Percentiles rank a stretch among this genome's conserved stretches.
These are phyloP conservation scores for Geophilus truncorum DNA, from an alignment of 2,888 invertebrate genomes.

Conservation along the genomic window DNA sequence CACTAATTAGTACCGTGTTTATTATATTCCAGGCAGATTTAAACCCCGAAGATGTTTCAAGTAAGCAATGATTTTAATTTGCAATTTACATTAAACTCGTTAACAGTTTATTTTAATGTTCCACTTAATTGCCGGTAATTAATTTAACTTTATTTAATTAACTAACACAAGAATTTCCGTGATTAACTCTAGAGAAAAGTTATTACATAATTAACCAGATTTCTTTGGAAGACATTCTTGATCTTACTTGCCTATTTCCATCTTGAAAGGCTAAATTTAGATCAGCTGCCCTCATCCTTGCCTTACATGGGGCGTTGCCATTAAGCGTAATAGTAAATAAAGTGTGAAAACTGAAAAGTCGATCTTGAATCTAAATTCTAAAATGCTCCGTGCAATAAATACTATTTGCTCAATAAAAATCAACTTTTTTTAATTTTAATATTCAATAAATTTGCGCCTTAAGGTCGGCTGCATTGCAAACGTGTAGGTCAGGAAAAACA, in stretches of 20 bases:
- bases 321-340: background rate
- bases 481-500: background rate
- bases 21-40: background rate
- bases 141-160: background rate
- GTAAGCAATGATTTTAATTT: background rate
- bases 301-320: background rate
- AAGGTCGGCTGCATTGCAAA: background rate
- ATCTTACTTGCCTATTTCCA: background rate
- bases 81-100: background rate
- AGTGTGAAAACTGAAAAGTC: no score
- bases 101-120: no score
- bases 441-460: background rate
- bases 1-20: background rate
- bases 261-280: background rate
- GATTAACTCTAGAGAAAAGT: background rate
- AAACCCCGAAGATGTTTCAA: background rate
- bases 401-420: no score
- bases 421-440: no score
- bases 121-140: background rate
- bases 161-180: background rate
- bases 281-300: background rate
- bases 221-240: no score
- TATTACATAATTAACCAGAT: no score
- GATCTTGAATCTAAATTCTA: no score
- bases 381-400: no score